Conservation (phyloP, 2,113 vertebrate species). For the Tympanuchus pallidicinctus region DNA sequence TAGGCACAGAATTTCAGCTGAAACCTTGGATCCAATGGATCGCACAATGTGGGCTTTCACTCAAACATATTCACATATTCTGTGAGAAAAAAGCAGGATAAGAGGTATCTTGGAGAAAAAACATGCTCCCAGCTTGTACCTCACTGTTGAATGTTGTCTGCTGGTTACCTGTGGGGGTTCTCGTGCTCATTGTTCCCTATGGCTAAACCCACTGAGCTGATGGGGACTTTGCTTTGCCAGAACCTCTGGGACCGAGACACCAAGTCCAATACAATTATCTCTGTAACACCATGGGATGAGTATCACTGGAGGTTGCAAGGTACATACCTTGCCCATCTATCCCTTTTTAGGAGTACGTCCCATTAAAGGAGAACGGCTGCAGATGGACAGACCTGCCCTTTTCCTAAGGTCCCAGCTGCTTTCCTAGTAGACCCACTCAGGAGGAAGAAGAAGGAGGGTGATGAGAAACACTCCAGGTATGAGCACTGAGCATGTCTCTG, state of each 20-base stretch:
- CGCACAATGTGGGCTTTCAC: not conserved
- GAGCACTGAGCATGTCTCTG: fast-evolving
- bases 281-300: fast-evolving
- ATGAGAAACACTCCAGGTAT: not conserved
- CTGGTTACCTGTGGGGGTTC: not conserved
- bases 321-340: not conserved
- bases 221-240: fast-evolving
- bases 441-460: not conserved
- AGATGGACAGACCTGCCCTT: not conserved
- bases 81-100: not conserved
- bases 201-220: not conserved
- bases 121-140: not conserved
- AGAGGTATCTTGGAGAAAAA: not conserved
- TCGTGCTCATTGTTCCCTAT: fast-evolving
- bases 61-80: not conserved
- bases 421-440: not conserved
- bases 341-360: not conserved
- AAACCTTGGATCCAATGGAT: not conserved
- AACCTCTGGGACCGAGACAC: not conserved
- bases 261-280: not conserved
- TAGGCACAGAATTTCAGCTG: not conserved
- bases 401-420: not conserved
- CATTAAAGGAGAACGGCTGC: not conserved
- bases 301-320: fast-evolving
- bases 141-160: not conserved